Base-by-base conservation (phyloP, 2,113 vertebrate genomes). In the Leucosticte australis region DNA sequence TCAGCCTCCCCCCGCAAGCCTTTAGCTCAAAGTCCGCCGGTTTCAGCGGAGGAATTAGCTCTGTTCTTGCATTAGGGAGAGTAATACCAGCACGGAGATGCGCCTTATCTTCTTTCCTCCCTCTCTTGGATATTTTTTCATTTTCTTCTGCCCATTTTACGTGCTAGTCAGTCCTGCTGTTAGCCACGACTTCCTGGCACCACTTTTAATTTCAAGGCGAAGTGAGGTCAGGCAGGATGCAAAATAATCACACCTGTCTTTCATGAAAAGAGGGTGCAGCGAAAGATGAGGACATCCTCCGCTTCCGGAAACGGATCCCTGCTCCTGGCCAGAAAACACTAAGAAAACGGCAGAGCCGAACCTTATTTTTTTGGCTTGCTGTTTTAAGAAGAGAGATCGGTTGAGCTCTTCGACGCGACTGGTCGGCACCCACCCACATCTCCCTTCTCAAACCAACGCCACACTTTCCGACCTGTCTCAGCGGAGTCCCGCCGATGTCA, bases 51-150 rank as follows among this genome's bases (percentile, higher is more conserved):
- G 24, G 8, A 39, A 30, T 19, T 27, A 41, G 7, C 22, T 62
- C 18, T 30, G 9, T 23, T 28, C 39, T 60, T 39, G 44, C 26
- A 1, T 6, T 52, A 57, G 47, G 44, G 60, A 33, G n/a, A 33
- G 16, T 62, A 47, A 30, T 17, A 21, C 6, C 18, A 69, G 33
- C n/a, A 50, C 11, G 11, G 41, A 47, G 21, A 64, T 0, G 2
- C 0, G 0, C 11, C 46, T 49, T 15, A 12, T 24, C 33, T 39
- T 20, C 6, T 28, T 11, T 18, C 6, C 6, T 10, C 2, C 21
- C 21, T 10, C 4, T 7, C 33, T 46, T n/a, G 15, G 30, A 5
- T 35, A 39, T 79, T 44, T 35, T 22, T 13, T 9, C 2, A 7
- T 39, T 67, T 41, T 53, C 31, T 62, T 55, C 55, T 42, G 11